These are phyloP conservation scores for Carabus problematicus DNA, from an alignment of 2,888 invertebrate genomes.

Conservation along the genomic window DNA sequence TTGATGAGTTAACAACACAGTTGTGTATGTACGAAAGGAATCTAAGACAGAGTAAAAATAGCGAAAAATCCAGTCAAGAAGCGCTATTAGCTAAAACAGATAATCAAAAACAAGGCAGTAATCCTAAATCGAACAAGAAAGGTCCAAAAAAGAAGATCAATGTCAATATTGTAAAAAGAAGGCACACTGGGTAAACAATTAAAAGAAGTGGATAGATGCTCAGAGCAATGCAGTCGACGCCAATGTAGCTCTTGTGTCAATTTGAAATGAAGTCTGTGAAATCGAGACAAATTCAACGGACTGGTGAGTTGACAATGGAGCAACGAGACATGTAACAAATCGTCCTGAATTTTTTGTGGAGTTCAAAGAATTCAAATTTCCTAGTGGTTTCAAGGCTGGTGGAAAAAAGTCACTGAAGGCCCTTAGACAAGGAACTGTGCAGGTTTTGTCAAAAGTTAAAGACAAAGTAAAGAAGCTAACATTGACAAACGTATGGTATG, in stretches of 20 bases:
- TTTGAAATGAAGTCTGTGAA: slow-evolving; percentile 43
- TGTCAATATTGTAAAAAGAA: too few species aligned
- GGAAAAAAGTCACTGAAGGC: too few species aligned
- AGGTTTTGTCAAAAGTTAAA: too few species aligned
- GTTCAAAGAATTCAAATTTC: too few species aligned
- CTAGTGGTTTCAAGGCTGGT: too few species aligned
- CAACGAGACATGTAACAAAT: slow-evolving; percentile 50
- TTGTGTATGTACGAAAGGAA: slow-evolving; percentile 48
- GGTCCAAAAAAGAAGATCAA: slow-evolving; percentile 8
- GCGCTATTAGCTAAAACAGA: slow-evolving; percentile 42
- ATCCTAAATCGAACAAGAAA: slow-evolving; percentile 41
- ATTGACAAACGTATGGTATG: too few species aligned
- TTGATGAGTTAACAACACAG: slow-evolving; percentile 47
- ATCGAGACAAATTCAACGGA: slow-evolving; percentile 39
- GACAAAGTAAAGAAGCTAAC: too few species aligned
- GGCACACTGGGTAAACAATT: too few species aligned
- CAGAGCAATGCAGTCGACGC: too few species aligned
- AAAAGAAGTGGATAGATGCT: too few species aligned
- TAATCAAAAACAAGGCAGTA: slow-evolving; percentile 6
- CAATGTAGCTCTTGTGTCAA: slow-evolving; percentile 36
- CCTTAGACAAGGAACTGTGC: too few species aligned
- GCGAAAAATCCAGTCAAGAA: slow-evolving; percentile 39
- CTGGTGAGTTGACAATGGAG: slow-evolving; percentile 53
- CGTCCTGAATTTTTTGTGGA: slow-evolving; percentile 43
- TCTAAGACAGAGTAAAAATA: slow-evolving; percentile 33